phyloP scores from a whole-genome alignment of 1,140 invertebrate species.

The Drosophila parvula region DNA sequence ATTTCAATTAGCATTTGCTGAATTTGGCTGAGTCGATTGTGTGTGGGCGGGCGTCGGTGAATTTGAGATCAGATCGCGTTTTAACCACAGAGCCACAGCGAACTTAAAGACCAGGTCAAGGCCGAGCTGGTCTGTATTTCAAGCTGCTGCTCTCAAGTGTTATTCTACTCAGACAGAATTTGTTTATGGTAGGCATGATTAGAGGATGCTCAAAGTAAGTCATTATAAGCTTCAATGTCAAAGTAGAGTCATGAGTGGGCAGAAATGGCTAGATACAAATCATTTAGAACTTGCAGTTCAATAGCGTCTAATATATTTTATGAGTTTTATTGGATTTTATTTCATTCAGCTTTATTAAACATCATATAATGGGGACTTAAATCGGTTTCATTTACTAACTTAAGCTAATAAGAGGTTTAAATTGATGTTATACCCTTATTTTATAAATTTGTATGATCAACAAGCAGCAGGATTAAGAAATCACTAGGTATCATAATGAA shows the following conservation, averaged over 20 bases:
- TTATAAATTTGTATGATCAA: too few relatives aligned
- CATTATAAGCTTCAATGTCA: constrained; percentile 9
- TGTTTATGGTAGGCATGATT: background rate
- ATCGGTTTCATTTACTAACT: too few relatives aligned
- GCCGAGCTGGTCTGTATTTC: background rate
- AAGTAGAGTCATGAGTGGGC: constrained; percentile 9
- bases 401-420: background rate
- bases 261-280: background rate
- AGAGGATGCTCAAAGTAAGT: constrained; percentile 3
- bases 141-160: constrained; percentile 4
- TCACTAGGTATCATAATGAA: too few relatives aligned
- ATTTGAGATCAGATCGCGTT: background rate
- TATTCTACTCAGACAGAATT: constrained; percentile 4
- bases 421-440: too few relatives aligned
- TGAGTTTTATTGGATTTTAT: background rate
- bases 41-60: constrained; percentile 36
- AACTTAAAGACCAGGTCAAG: constrained; percentile 34
- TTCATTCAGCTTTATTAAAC: too few relatives aligned
- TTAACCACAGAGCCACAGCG: background rate
- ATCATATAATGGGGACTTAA: background rate
- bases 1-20: constrained; percentile 60
- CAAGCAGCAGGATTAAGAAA: too few relatives aligned
- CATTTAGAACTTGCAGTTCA: constrained; percentile 8
- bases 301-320: background rate
- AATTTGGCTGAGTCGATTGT: constrained; percentile 11